Evolutionary conservation across 1,140 invertebrate species (phyloP), one percentile per base, ranked within the genome.

Genomic region (Drosophila mojavensis): DNA sequence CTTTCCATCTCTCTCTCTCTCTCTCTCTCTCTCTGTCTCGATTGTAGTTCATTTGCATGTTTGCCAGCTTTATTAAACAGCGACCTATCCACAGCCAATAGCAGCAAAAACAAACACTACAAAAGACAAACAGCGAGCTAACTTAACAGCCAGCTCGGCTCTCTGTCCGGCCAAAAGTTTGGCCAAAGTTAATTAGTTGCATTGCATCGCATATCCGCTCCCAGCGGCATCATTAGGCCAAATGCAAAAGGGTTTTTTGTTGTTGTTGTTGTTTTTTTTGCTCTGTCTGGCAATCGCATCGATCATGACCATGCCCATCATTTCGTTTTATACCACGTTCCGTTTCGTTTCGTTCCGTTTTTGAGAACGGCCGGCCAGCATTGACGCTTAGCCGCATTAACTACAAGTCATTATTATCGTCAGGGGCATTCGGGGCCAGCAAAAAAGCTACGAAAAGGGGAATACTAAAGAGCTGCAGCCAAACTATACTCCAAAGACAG

Each of bases 341-440:
- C 51, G 28, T 50, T 28, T 13, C 60, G 11, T 28, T 70, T 15
- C 41, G 20, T 43, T 28, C 15, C 39, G 15, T 62, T 54, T 54
- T 24, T 24, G 20, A 3, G 20, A 24, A 24, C 20, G 20, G 3
- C 20, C 56, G 51, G 39, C 56, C 64, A 68, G 47, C 70, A 61
- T 61, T 36, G 73, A 45, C 77, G 74, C 84, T 73, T 69, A 71
- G 68, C 75, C 67, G 74, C 78, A 78, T 88, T 88, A 89, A 89
- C 84, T 78, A 78, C 80, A 81, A 89, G 84, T 81, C 80, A 82
- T 89, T 88, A 89, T 84, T 84, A 89, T 84, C 83, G 80, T 80
- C 84, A 72, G 36, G 84, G 80, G 80, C 59, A 73, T 88, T 86
- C 59, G 43, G n/a, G n/a, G 26, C 39, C 26, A 28, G 5, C 10